These are phyloP conservation scores for Rousettus leschenaultii DNA, from an alignment of 2,113 vertebrate genomes.

Conservation along the genomic window DNA sequence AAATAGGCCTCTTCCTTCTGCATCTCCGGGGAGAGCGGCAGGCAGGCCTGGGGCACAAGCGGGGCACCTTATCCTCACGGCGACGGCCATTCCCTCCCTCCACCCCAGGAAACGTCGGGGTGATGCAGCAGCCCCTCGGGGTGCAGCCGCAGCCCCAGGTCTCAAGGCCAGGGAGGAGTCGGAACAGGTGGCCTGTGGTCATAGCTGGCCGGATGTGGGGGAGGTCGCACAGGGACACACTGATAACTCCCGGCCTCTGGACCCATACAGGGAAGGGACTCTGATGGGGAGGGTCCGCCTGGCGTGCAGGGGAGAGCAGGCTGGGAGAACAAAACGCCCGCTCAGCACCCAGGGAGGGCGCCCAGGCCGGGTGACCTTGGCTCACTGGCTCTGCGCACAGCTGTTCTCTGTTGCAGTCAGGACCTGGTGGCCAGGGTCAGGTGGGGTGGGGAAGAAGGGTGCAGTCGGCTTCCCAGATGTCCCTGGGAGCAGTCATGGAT, in stretches of 20 bases:
- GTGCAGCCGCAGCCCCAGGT: not conserved
- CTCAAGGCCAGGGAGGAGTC: not conserved
- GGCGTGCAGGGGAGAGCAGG: accelerated
- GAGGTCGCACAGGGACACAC: not conserved
- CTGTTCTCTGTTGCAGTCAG: not conserved
- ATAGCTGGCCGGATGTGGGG: not conserved
- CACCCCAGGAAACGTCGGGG: not conserved
- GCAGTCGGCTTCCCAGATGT: not conserved
- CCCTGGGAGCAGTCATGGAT: not conserved
- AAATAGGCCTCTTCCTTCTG: not conserved
- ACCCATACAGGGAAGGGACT: not conserved
- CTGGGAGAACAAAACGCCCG: not conserved
- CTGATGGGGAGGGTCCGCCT: not conserved
- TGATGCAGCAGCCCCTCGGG: not conserved
- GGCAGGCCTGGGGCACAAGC: not conserved
- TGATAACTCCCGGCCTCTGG: not conserved
- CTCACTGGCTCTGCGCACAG: not conserved
- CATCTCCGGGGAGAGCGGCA: not conserved
- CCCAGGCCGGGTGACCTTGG: no score
- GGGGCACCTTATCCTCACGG: not conserved
- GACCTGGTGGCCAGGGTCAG: accelerated
- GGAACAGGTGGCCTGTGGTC: not conserved
- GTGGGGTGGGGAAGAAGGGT: not conserved
- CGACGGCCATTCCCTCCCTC: no score
- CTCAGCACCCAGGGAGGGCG: not conserved